These are phyloP conservation scores for Clupea harengus DNA, from an alignment of 2,113 vertebrate genomes.

Conservation along the genomic window DNA sequence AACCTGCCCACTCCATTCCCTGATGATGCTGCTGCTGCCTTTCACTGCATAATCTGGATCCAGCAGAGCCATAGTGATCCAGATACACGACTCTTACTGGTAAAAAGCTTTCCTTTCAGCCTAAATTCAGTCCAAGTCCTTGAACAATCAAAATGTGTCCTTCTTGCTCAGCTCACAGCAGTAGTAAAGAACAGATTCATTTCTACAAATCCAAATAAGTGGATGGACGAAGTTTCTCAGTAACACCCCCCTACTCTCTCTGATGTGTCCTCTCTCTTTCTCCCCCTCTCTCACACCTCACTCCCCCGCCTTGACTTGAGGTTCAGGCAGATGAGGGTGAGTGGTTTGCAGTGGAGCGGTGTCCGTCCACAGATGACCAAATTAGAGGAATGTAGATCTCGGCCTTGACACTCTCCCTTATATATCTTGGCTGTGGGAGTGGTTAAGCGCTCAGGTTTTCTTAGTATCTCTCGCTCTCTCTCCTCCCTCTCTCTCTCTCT, in stretches of 20 bases:
- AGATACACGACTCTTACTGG: not conserved
- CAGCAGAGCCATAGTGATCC: constrained; percentile 51
- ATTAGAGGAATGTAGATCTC: constrained; percentile 52
- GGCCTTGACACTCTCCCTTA: constrained; percentile 67
- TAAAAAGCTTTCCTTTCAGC: not conserved
- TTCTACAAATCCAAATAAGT: not conserved
- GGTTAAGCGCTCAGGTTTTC: constrained; percentile 60
- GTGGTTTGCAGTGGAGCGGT: constrained; percentile 30
- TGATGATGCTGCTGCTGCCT: constrained; percentile 51
- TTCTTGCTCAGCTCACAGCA: not conserved
- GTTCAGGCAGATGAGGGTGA: constrained; percentile 39
- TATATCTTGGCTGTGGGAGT: constrained; percentile 65
- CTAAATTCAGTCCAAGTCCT: not conserved
- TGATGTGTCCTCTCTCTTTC: not conserved
- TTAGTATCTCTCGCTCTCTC: constrained; percentile 48
- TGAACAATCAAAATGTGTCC: not conserved
- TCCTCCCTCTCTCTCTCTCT: not conserved
- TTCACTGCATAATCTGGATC: constrained; percentile 43
- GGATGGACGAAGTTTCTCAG: not conserved
- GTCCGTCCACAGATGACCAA: constrained; percentile 46
- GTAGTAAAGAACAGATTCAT: not conserved
- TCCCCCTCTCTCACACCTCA: constrained; percentile 19
- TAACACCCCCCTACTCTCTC: constrained; percentile 6
- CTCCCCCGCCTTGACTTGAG: constrained; percentile 13
- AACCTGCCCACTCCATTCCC: constrained; percentile 68